A percentile compares a stretch with the other conserved stretches of the same genome.
These are phyloP conservation scores for Cacatua alba DNA, from an alignment of 2,113 vertebrate species.

Conservation along the genomic window DNA sequence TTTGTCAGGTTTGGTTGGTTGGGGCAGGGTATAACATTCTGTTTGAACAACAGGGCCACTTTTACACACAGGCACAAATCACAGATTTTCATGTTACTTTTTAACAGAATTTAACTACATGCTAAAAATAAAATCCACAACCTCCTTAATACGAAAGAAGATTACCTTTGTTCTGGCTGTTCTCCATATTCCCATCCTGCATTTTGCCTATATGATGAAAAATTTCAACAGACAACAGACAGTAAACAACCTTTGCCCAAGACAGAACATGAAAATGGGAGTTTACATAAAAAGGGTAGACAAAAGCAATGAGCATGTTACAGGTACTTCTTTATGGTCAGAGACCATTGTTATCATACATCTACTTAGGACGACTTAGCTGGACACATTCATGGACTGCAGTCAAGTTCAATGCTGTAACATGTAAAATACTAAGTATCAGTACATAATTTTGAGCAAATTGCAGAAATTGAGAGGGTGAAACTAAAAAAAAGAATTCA, in stretches of 20 bases:
- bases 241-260: slow-evolving; percentile 81
- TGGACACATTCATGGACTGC: not conserved
- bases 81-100: not conserved
- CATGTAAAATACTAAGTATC: not conserved
- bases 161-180: slow-evolving; percentile 99
- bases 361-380: not conserved
- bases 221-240: slow-evolving; percentile 97
- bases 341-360: not conserved
- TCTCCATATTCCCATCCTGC: slow-evolving; percentile 99
- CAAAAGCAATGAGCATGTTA: slow-evolving; percentile 57
- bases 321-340: not conserved
- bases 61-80: not conserved
- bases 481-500: not conserved
- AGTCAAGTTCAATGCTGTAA: not conserved
- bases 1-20: not conserved
- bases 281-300: slow-evolving; percentile 78
- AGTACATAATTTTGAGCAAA: not conserved
- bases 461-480: not conserved
- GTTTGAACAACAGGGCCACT: not conserved
- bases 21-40: not conserved
- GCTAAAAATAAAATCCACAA: slow-evolving; percentile 27
- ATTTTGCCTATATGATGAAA: slow-evolving; percentile 99
- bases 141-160: slow-evolving; percentile 68
- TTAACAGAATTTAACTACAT: slow-evolving; percentile 12
- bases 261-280: slow-evolving; percentile 76